Evolutionary conservation across 1,140 invertebrate species (phyloP).

Genomic region (Medauroidea extradentata): DNA sequence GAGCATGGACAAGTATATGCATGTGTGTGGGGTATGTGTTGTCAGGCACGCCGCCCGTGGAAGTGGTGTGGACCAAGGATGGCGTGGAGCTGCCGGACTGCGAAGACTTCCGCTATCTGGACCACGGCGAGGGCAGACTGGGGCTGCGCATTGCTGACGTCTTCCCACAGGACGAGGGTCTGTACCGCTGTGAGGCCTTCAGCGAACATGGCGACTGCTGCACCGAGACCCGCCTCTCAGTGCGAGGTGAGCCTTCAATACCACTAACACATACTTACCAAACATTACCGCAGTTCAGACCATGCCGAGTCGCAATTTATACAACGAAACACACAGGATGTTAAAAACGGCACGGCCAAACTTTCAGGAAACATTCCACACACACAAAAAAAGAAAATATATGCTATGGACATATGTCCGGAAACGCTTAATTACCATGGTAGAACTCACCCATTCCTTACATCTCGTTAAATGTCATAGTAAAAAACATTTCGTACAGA

Average conservation of each 20-base stretch:
- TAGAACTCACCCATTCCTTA: too few species aligned
- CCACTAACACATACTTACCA: too few species aligned
- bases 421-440: too few species aligned
- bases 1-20: not conserved
- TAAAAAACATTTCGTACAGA: too few species aligned
- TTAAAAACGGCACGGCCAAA: too few species aligned
- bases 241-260: conserved; percentile 3
- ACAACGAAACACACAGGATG: too few species aligned
- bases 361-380: too few species aligned
- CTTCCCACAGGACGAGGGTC: conserved; percentile 62
- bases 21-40: not conserved
- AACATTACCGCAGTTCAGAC: too few species aligned
- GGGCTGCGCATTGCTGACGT: conserved; percentile 60
- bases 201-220: conserved; percentile 54
- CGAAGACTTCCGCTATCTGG: conserved; percentile 57
- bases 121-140: conserved; percentile 55
- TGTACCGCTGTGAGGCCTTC: conserved; percentile 62
- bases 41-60: conserved; percentile 54
- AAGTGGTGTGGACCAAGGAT: conserved; percentile 67
- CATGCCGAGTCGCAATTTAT: too few species aligned
- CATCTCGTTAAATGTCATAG: too few species aligned
- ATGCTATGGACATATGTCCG: too few species aligned
- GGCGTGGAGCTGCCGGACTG: conserved; percentile 61
- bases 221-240: conserved; percentile 39
- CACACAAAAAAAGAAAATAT: too few species aligned